Evolutionary conservation across 2,113 vertebrate genomes (phyloP), one percentile per base, ranked within the genome.

Genomic region (Campylomormyrus tamandua): DNA sequence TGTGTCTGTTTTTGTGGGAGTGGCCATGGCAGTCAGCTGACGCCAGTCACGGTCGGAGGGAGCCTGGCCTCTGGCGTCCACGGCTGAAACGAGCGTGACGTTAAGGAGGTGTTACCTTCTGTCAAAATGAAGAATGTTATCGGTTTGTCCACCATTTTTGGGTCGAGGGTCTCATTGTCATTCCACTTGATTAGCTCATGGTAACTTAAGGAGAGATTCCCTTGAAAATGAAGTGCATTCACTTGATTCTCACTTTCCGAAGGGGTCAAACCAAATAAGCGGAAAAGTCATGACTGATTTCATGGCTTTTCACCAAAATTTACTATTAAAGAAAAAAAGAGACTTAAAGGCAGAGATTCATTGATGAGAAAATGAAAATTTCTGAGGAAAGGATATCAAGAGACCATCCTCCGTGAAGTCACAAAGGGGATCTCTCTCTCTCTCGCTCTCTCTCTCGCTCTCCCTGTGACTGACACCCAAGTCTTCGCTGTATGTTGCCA

Each of bases 401-500:
- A 31, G n/a, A 19, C n/a, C 85, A 45, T 88, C 87, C 27, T 15
- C 52, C 39, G 35, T 39, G 56, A 62, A 62, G 87, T 66, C 24
- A 45, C 31, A 31, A 58, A 88, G 13, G 35, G 17, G 21, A 58
- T 42, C 45, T 85, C 62, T 52, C 91, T 53, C 92, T 39, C 19
- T 49, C 66, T 53, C 45, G 46, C 70, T 46, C 48, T 74, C 77
- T 89, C 89, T 92, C 89, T 88, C 56, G 90, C 42, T 91, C 2
- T 91, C 56, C 93, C 53, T 93, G 50, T 92, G 49, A 74, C 77
- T 93, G 91, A 94, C 91, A 90, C 3, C 89, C 42, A 46, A 90
- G 5, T 53, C 91, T 87, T 92, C 91, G 92, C 92, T 91, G 88
- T 92, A 92, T 56, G 88, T 93, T 92, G 91, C 93, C 94, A 91